A percentile compares a stretch with the other conserved stretches of the same genome.
Conservation (phyloP, 37 sponge, comb jelly and placozoan species). For the Haliclona indistincta region DNA sequence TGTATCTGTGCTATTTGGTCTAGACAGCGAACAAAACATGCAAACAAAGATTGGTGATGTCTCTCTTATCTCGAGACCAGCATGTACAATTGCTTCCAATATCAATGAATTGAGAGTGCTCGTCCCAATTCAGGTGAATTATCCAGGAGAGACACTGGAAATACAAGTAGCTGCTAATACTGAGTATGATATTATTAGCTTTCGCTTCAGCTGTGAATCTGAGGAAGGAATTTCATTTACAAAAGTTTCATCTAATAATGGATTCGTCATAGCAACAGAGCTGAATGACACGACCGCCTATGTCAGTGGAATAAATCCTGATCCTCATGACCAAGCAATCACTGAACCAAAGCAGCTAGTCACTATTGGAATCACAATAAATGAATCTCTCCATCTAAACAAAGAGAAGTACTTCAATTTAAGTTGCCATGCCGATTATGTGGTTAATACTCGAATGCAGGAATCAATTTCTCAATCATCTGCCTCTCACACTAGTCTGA, state of each 20-base stretch:
- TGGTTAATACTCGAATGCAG: conserved; percentile 7
- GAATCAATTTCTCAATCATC: not conserved
- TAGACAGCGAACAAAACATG: not conserved
- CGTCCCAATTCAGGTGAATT: conserved; percentile 21
- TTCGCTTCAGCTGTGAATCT: conserved; percentile 15
- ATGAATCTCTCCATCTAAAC: not conserved
- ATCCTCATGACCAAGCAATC: not conserved
- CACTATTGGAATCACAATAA: not conserved
- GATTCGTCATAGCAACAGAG: conserved; percentile 7
- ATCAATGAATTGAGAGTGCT: conserved; percentile 12
- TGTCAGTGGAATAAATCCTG: conserved; percentile 22
- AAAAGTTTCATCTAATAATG: not conserved
- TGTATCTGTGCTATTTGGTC: conserved; percentile 40
- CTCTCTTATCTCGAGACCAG: not conserved
- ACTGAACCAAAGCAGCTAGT: not conserved
- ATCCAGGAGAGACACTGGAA: conserved; percentile 31
- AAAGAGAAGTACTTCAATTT: not conserved
- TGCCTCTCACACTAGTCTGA: conserved; percentile 31
- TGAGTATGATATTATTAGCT: conserved; percentile 7
- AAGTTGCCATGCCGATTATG: conserved; percentile 37
- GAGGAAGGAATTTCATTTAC: conserved; percentile 26
- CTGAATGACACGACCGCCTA: not conserved
- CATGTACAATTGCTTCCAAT: not conserved
- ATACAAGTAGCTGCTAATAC: conserved; percentile 4
- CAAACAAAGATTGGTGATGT: conserved; percentile 23